These are phyloP conservation scores for Cheilosia impressa DNA, from an alignment of 2,888 invertebrate genomes.

Conservation along the genomic window DNA sequence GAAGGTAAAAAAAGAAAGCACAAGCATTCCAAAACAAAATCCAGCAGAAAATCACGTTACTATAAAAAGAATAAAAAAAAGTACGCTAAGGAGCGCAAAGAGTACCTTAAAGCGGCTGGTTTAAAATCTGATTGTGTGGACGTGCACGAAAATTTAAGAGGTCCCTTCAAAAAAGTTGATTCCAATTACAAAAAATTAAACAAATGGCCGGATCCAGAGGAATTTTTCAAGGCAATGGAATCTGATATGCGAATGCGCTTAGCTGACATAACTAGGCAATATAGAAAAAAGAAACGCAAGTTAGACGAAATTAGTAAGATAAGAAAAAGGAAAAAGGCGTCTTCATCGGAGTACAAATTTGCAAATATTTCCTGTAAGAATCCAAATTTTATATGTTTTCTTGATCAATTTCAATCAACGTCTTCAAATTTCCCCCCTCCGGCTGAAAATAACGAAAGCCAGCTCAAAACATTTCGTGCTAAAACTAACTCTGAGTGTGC, in stretches of 20 bases:
- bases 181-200: conserved; percentile 79
- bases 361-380: conserved; percentile 68
- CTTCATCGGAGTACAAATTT: conserved; percentile 74
- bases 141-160: conserved; percentile 79
- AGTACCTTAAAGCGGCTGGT: conserved; percentile 75
- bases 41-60: conserved; percentile 82
- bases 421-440: conserved; percentile 32
- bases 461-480: conserved; percentile 9
- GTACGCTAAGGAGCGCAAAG: conserved; percentile 78
- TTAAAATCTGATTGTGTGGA: conserved; percentile 79
- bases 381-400: conserved; percentile 62
- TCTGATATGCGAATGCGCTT: conserved; percentile 92
- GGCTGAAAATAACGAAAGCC: conserved; percentile 8
- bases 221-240: conserved; percentile 89
- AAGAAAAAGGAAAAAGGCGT: conserved; percentile 83
- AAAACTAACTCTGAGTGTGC: conserved; percentile 2
- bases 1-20: conserved; percentile 84
- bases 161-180: conserved; percentile 79
- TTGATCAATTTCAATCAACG: conserved; percentile 56
- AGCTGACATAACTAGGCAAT: conserved; percentile 92
- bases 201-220: conserved; percentile 85
- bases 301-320: conserved; percentile 86
- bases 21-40: conserved; percentile 84
- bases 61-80: conserved; percentile 84
- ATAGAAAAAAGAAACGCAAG: conserved; percentile 93